Evolutionary conservation across 1,140 invertebrate species (phyloP), one percentile per base, ranked within the genome.

Genomic region (Drosophila jambulina): DNA sequence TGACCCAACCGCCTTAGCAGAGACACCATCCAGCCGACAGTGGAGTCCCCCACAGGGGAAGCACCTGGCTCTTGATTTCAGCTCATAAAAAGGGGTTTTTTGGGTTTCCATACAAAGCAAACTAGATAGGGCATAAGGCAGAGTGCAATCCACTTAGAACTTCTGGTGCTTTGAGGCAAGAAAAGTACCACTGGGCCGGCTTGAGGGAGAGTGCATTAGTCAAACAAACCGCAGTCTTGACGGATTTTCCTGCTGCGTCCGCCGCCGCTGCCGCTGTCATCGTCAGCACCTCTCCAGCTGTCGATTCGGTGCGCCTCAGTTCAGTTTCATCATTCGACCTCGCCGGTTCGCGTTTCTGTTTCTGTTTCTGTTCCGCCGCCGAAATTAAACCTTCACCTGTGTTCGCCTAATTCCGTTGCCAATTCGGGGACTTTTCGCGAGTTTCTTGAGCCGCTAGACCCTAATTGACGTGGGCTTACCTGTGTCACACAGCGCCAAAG

Each of bases 271-370:
- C 13, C 29, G 19, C 51, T 21, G 51, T 19, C 48, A 32, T 21
- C 51, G 17, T 25, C 21, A 34, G 61, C 61, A 58, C 61, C 25
- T 63, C 34, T 63, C 61, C 38, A 42, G 36, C 27, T 32, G 57
- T 34, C 57, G 62, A 65, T 65, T 65, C 8, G 65, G 21, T 32
- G 49, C 29, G 45, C n/a, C 54, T 51, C 54, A 60, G 54, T 74
- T 72, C 38, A 36, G 23, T 42, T 74, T 74, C 54, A 72, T 51
- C 70, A 36, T 49, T 58, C 70, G 54, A 74, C 53, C 68, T 60
- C 70, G 23, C 34, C 70, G 54, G 70, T 74, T 72, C 48, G 63
- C 19, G 13, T 40, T 40, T n/a, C 9, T 3, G 46, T 40, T 40
- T n/a, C 9, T 3, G 46, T 27, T 45, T 59, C 34, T 60, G 23